Evolutionary conservation across 2,888 invertebrate genomes (phyloP).

Genomic region (Molorchus minor): DNA sequence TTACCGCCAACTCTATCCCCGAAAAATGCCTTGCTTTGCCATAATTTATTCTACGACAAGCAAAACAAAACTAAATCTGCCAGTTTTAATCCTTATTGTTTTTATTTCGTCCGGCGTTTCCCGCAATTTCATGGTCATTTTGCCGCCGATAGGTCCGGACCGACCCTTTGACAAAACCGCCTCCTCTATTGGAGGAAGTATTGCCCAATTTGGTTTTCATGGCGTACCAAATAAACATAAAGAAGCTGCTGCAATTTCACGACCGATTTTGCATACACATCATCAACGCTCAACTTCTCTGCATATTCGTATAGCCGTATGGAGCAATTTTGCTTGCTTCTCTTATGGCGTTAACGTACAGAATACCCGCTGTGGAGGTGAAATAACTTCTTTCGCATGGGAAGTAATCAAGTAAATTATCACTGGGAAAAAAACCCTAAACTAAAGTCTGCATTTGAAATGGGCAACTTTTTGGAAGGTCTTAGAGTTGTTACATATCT

Average conservation of each 20-base stretch:
- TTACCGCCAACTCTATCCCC: slow-evolving; percentile 10
- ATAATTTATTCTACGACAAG: slow-evolving; percentile 20
- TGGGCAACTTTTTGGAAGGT: too few relatives aligned
- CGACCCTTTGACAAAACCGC: not conserved
- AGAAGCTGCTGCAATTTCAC: not conserved
- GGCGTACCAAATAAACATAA: too few relatives aligned
- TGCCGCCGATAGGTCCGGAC: not conserved
- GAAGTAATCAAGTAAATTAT: too few relatives aligned
- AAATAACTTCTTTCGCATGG: not conserved
- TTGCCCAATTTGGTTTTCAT: not conserved
- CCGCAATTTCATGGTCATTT: slow-evolving; percentile 13
- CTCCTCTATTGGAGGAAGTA: not conserved
- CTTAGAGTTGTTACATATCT: too few relatives aligned
- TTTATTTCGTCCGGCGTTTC: slow-evolving; percentile 9
- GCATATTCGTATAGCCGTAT: not conserved
- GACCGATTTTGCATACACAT: not conserved
- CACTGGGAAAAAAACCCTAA: too few relatives aligned
- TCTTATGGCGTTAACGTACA: not conserved
- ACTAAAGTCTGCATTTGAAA: too few relatives aligned
- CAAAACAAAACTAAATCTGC: slow-evolving; percentile 12
- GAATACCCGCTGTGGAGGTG: not conserved
- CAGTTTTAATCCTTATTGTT: slow-evolving; percentile 5
- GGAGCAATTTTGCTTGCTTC: not conserved
- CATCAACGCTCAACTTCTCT: not conserved
- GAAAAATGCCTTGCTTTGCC: not conserved